phyloP scores from a whole-genome alignment of 1,140 invertebrate species.

The Nilaparvata lugens region DNA sequence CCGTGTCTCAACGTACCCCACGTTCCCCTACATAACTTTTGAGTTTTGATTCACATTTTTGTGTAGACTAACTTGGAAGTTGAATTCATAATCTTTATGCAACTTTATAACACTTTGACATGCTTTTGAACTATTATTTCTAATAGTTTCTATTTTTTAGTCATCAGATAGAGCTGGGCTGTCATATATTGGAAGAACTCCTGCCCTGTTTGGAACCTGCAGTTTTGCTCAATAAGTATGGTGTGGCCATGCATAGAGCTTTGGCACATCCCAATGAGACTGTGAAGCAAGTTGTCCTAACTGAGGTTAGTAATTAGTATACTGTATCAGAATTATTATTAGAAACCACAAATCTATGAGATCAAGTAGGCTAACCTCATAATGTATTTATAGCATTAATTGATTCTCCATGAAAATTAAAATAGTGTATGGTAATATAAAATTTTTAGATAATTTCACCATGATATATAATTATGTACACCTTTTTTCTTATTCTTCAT shows the following conservation, averaged over 20 bases:
- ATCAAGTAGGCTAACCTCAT: too few species aligned
- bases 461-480: not conserved
- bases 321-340: too few species aligned
- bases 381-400: not conserved
- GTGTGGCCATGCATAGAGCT: conserved; percentile 32
- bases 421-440: not conserved
- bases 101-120: too few species aligned
- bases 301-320: conserved; percentile 32
- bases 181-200: conserved; percentile 36
- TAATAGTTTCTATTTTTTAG: conserved; percentile 34
- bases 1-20: too few species aligned
- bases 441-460: not conserved
- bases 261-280: conserved; percentile 34
- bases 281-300: conserved; percentile 33
- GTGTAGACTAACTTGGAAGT: too few species aligned
- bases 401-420: not conserved
- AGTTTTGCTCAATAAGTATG: conserved; percentile 35
- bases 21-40: too few species aligned
- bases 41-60: too few species aligned
- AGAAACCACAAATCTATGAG: too few species aligned
- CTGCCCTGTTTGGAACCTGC: conserved; percentile 34
- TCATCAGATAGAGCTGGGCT: conserved; percentile 35
- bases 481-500: not conserved
- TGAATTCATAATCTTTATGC: too few species aligned
- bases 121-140: too few species aligned